phyloP scores from a whole-genome alignment of 2,888 invertebrate genomes.

The Pyrocoelia pectoralis region DNA sequence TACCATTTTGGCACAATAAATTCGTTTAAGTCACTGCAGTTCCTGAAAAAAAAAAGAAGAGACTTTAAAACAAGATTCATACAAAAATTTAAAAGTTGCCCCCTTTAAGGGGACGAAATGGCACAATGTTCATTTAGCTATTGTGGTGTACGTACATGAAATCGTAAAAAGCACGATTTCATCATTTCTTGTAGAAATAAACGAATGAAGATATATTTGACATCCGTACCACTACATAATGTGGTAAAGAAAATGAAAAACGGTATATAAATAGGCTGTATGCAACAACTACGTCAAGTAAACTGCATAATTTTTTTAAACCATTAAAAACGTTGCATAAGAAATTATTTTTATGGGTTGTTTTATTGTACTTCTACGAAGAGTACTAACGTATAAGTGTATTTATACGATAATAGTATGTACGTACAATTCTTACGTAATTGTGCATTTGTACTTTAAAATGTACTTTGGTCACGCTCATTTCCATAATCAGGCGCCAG shows the following conservation, averaged over 20 bases:
- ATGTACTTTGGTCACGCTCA: conserved; percentile 30
- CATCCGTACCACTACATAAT: too few relatives aligned
- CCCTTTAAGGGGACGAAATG: too few relatives aligned
- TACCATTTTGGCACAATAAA: too few relatives aligned
- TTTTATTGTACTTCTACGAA: conserved; percentile 25
- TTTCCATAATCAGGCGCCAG: conserved; percentile 28
- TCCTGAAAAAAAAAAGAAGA: too few relatives aligned
- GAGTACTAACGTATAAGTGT: conserved; percentile 15
- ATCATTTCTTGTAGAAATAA: too few relatives aligned
- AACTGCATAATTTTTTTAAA: conserved; percentile 2
- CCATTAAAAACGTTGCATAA: conserved; percentile 16
- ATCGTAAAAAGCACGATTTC: too few relatives aligned
- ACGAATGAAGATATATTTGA: too few relatives aligned
- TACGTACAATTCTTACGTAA: conserved; percentile 31
- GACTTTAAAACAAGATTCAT: too few relatives aligned
- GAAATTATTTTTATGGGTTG: conserved; percentile 13
- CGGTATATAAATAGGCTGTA: conserved; percentile 1
- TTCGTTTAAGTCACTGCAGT: too few relatives aligned
- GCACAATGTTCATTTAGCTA: too few relatives aligned
- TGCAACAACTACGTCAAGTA: conserved; percentile 8
- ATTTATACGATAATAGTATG: conserved; percentile 16
- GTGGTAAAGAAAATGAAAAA: neutral
- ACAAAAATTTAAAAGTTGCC: too few relatives aligned
- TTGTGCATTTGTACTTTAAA: conserved; percentile 26
- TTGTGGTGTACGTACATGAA: too few relatives aligned